These are phyloP conservation scores for Apodemus agrarius DNA, from an alignment of 2,797 vertebrate species.

Conservation along the genomic window DNA sequence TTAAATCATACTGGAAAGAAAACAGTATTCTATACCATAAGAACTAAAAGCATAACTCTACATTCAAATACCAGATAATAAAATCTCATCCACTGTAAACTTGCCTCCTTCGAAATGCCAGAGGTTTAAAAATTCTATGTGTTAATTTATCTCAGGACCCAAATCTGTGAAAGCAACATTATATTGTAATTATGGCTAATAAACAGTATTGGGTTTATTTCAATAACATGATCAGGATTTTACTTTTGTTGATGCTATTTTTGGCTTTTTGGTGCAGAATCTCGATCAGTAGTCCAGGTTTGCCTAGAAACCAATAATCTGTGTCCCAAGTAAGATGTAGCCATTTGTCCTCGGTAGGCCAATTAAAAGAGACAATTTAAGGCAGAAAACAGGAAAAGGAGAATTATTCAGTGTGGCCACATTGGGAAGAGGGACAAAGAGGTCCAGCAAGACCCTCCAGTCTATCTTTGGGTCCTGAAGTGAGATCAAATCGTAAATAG, in stretches of 20 bases:
- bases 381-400: not conserved
- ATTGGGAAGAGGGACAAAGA: not conserved
- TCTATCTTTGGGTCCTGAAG: not conserved
- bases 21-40: not conserved
- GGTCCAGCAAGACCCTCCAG: not conserved
- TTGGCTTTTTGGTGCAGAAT: not conserved
- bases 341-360: not conserved
- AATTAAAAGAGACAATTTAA: not conserved
- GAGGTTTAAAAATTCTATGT: not conserved
- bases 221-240: not conserved
- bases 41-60: constrained; percentile 16
- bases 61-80: constrained; percentile 42
- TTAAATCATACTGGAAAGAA: not conserved
- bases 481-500: not conserved
- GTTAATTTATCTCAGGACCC: constrained; percentile 25
- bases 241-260: not conserved
- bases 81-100: not conserved
- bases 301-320: not conserved
- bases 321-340: not conserved
- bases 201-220: not conserved
- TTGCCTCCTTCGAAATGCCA: not conserved
- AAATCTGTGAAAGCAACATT: constrained; percentile 5
- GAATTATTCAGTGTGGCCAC: not conserved
- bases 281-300: not conserved
- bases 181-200: not conserved